Evolutionary conservation across 2,888 invertebrate species (phyloP), one percentile per base, ranked within the genome.

Genomic region (Hirtodrosophila confusa): DNA sequence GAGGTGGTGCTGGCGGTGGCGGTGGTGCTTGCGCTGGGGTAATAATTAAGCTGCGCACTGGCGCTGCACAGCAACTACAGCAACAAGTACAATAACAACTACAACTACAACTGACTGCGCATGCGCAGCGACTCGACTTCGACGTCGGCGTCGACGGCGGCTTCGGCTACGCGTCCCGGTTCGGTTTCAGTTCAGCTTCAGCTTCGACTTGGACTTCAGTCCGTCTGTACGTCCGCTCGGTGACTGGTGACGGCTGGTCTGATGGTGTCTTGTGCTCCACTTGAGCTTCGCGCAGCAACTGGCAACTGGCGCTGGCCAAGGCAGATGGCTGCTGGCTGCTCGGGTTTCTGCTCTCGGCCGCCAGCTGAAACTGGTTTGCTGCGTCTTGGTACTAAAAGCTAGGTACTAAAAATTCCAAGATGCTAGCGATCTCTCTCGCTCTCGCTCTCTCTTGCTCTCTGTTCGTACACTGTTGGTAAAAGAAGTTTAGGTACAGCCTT

Each of bases 261-360:
- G 12, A 27, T 43, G 9, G 44, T 37, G 57, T 78, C 71, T 71
- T 79, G 65, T 68, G 84, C 80, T 75, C 88, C 62, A 84, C 73
- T 85, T 69, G 88, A 88, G 80, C 80, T 68, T 73, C 88, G 80
- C 78, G 84, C 71, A 75, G 61, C 84, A 88, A 86, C 85, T 86
- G 84, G 60, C 50, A 56, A 31, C 66, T 65, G 75, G 43, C 64
- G 51, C 27, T 58, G 50, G 68, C 44, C 47, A 44, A 27, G 27
- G 31, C 31, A 3, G 31, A 31, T 31, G 31, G 51, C 50, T 64
- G 55, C 62, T 78, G 71, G 11, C 45, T 60, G 68, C 44, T 29
- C 48, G 31, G 27, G 31, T 33, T 54, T 64, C 62, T 53, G 48
- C 50, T 62, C 41, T 60, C 44, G 23, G 29, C n/a, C 7, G 17